Conservation (phyloP, 92 coral and sea anemone genomes). For the Heliopora coerulea region DNA sequence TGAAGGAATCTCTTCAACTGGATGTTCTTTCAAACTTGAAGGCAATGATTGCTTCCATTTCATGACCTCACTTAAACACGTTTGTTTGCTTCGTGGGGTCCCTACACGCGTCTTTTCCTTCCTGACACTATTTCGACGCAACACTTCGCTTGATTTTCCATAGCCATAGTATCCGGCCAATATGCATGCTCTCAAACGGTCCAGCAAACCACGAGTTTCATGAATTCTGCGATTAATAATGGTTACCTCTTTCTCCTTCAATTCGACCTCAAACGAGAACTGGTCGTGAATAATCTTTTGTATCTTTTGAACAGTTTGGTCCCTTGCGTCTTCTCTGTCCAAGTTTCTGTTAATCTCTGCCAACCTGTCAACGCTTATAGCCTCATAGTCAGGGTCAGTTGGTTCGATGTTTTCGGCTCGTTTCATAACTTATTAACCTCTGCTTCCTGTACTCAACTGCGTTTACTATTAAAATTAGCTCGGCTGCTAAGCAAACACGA, state of each 20-base stretch:
- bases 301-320: conserved; percentile 70
- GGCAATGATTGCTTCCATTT: conserved; percentile 27
- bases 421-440: not conserved
- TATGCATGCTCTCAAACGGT: conserved; percentile 88
- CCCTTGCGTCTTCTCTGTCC: conserved; percentile 89
- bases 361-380: conserved; percentile 50
- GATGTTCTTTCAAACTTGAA: conserved; percentile 19
- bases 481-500: too few species aligned
- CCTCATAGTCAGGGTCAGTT: conserved; percentile 79
- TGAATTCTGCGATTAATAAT: conserved; percentile 68
- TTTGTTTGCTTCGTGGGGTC: conserved; percentile 33
- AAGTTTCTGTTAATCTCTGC: conserved; percentile 56
- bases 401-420: not conserved
- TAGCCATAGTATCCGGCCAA: conserved; percentile 80
- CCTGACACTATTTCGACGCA: not conserved
- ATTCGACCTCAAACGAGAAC: conserved; percentile 79
- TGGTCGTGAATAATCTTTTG: conserved; percentile 79
- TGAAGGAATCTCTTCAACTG: not conserved
- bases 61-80: conserved; percentile 23
- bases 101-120: conserved; percentile 24
- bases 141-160: conserved; percentile 56
- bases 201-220: conserved; percentile 69
- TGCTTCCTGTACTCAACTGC: too few species aligned
- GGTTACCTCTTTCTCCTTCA: conserved; percentile 85
- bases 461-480: too few species aligned